Conservation (phyloP, 23 tunicate species). For the Clavelina lepadiformis region DNA sequence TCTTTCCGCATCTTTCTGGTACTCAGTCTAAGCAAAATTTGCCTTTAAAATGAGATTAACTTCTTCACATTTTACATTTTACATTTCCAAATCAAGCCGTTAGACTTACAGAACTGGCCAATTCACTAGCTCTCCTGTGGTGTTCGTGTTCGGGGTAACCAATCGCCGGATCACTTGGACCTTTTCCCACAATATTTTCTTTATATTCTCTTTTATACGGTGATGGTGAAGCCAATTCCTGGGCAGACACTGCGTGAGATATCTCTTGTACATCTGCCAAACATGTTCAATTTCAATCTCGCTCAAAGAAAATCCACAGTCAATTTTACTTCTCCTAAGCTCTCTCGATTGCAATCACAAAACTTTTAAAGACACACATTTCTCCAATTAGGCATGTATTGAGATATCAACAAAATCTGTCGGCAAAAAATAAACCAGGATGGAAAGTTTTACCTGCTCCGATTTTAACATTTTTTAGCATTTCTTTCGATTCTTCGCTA, state of each 20-base stretch:
- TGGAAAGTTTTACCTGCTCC: neutral
- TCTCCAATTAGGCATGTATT: too few species aligned
- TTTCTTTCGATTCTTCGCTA: constrained; percentile 11
- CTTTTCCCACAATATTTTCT: constrained; percentile 32
- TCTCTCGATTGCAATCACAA: too few species aligned
- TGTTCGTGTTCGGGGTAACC: constrained; percentile 58
- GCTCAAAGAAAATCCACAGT: too few species aligned
- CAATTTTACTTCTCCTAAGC: too few species aligned
- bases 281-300: too few species aligned
- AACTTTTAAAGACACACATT: too few species aligned
- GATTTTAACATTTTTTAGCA: neutral
- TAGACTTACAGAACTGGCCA: constrained; percentile 34
- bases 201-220: constrained; percentile 36
- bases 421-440: too few species aligned
- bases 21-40: constrained; percentile 65
- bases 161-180: constrained; percentile 25
- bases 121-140: constrained; percentile 18
- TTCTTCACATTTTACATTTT: too few species aligned
- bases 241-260: constrained; percentile 37
- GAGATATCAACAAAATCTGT: too few species aligned
- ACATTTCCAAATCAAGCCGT: too few species aligned
- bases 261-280: constrained; percentile 12
- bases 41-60: too few species aligned
- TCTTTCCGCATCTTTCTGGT: constrained; percentile 55
- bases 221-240: constrained; percentile 19